Evolutionary conservation across 30 jellyfish, hydroid and myxozoan genomes (phyloP).

Genomic region (Sanderia malayensis): DNA sequence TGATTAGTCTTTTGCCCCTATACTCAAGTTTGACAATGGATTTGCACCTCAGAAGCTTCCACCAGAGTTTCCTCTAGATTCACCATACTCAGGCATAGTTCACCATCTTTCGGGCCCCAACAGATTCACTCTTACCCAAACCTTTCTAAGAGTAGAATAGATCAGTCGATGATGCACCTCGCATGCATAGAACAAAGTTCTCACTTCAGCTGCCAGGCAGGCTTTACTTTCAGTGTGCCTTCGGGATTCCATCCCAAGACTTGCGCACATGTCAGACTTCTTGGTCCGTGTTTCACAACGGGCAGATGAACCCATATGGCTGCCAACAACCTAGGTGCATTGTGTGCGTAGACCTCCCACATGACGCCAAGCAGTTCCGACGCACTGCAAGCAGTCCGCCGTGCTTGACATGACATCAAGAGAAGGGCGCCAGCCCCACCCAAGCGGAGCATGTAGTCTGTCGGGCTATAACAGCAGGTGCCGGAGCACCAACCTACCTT

Average conservation of each 20-base stretch:
- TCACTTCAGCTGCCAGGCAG: slow-evolving; percentile 29
- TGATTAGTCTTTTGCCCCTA: no score
- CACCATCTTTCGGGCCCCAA: slow-evolving; percentile 70
- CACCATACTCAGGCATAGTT: slow-evolving; percentile 65
- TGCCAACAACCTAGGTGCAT: slow-evolving; percentile 26
- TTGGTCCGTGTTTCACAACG: slow-evolving; percentile 80
- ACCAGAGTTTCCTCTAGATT: no score
- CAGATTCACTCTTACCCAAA: slow-evolving; percentile 57
- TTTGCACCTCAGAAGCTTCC: slow-evolving; percentile 81
- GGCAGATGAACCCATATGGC: slow-evolving; percentile 51
- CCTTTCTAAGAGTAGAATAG: slow-evolving; percentile 57
- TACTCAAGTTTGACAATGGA: slow-evolving; percentile 95
- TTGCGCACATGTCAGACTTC: slow-evolving; percentile 69
- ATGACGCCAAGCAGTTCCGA: background rate
- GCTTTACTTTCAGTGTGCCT: slow-evolving; percentile 53
- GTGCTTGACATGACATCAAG: background rate
- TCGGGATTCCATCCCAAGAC: slow-evolving; percentile 65
- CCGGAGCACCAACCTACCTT: background rate
- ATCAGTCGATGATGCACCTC: slow-evolving; percentile 61
- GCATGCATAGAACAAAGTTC: slow-evolving; percentile 19
- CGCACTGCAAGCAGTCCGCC: slow-evolving; percentile 27
- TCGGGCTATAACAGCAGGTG: background rate
- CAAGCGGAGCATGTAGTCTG: slow-evolving; percentile 10
- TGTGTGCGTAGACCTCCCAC: background rate
- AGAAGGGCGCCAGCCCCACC: slow-evolving; percentile 6